Conservation (phyloP, 2,888 invertebrate genomes). For the Andricus curvator region DNA sequence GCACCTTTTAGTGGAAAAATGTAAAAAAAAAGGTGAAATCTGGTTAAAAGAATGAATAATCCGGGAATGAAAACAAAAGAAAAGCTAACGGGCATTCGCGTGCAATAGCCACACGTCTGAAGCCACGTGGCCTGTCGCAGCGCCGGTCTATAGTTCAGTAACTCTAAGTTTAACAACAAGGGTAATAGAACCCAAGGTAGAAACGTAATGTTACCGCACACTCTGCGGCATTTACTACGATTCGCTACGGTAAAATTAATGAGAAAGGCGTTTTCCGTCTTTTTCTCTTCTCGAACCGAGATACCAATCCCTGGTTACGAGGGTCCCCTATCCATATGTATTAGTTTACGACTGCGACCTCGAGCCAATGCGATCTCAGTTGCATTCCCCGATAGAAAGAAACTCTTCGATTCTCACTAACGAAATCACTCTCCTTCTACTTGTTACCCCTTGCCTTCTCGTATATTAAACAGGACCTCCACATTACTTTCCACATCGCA, state of each 20-base stretch:
- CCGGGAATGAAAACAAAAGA: constrained; percentile 11
- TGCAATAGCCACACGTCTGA: constrained; percentile 71
- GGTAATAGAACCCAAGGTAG: constrained; percentile 70
- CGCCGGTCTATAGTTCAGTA: constrained; percentile 74
- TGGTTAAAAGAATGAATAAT: constrained; percentile 4
- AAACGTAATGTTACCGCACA: constrained; percentile 60
- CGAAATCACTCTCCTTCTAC: constrained; percentile 5
- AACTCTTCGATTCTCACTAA: constrained; percentile 19
- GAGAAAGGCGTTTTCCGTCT: constrained; percentile 49
- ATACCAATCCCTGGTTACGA: constrained; percentile 46
- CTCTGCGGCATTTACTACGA: constrained; percentile 51
- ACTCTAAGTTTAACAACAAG: constrained; percentile 77
- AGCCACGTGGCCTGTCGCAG: constrained; percentile 75
- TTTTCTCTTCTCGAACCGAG: constrained; percentile 44
- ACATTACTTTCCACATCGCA: not conserved
- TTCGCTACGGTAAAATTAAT: constrained; percentile 61
- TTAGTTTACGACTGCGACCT: constrained; percentile 40
- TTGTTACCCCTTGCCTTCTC: constrained; percentile 19
- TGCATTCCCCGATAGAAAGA: constrained; percentile 17
- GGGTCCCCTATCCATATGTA: constrained; percentile 47
- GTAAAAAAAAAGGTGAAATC: not conserved
- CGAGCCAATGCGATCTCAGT: constrained; percentile 25
- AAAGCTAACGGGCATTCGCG: constrained; percentile 50
- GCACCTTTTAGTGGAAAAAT: constrained; percentile 42
- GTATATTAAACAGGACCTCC: constrained; percentile 1